Conservation (phyloP, 2,888 invertebrate species). For the Trichopria drosophilae region DNA sequence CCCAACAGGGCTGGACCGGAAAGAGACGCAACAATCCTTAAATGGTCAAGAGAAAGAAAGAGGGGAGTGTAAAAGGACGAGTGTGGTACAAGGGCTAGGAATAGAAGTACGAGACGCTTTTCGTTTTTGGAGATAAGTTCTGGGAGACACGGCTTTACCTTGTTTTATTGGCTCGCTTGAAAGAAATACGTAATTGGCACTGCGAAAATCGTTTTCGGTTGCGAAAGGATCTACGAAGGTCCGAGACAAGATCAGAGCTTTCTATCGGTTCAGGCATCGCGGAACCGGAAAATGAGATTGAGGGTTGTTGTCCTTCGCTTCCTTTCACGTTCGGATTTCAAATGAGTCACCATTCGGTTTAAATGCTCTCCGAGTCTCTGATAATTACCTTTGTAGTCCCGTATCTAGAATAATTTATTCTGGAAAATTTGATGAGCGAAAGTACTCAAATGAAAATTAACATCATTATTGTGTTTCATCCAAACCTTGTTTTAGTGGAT, state of each 20-base stretch:
- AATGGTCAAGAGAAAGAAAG: not conserved
- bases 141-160: conserved; percentile 47
- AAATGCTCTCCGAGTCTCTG: too few species aligned
- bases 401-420: too few species aligned
- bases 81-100: conserved; percentile 1
- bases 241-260: not conserved
- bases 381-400: too few species aligned
- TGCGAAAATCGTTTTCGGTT: conserved; percentile 41
- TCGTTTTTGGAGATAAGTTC: conserved; percentile 50
- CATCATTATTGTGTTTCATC: too few species aligned
- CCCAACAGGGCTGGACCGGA: too few species aligned
- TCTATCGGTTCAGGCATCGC: conserved; percentile 16
- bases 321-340: not conserved
- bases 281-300: conserved; percentile 28
- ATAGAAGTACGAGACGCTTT: conserved; percentile 28
- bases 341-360: too few species aligned
- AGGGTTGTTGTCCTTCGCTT: too few species aligned
- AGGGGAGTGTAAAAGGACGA: not conserved
- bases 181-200: conserved; percentile 51
- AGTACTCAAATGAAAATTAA: too few species aligned
- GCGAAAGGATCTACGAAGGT: not conserved
- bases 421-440: too few species aligned
- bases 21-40: conserved; percentile 11
- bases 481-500: too few species aligned
- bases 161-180: conserved; percentile 46